Evolutionary conservation across 2,797 vertebrate species (phyloP).

Genomic region (Pampus argenteus): DNA sequence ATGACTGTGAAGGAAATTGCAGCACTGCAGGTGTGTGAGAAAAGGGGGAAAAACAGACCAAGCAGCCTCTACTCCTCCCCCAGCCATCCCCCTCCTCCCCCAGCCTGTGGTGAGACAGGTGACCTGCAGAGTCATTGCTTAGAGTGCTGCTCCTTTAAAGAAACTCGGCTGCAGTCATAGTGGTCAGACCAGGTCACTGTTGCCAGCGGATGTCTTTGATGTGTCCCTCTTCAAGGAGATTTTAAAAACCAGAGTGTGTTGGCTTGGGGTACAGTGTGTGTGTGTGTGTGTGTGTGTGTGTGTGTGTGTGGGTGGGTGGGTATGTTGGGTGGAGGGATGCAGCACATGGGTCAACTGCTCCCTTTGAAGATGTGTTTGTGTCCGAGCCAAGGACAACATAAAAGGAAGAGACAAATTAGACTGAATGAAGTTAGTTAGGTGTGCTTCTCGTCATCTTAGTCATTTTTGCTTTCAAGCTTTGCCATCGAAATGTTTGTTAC

Average conservation of each 20-base stretch:
- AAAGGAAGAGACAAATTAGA: slow-evolving; percentile 68
- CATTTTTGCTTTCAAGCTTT: slow-evolving; percentile 56
- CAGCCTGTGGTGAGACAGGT: slow-evolving; percentile 63
- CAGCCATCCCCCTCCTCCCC: neutral
- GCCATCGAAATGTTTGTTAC: slow-evolving; percentile 20
- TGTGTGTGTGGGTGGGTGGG: slow-evolving; percentile 13
- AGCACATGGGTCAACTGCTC: slow-evolving; percentile 65
- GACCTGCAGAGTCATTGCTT: slow-evolving; percentile 64
- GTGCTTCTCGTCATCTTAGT: slow-evolving; percentile 49
- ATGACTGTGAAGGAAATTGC: slow-evolving; percentile 58
- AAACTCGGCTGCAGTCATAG: slow-evolving; percentile 61
- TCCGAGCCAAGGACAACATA: slow-evolving; percentile 74
- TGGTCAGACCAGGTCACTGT: slow-evolving; percentile 70
- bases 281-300: slow-evolving; percentile 35
- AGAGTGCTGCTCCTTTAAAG: slow-evolving; percentile 68
- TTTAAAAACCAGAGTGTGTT: slow-evolving; percentile 61
- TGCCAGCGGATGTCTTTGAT: slow-evolving; percentile 74
- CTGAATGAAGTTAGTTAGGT: slow-evolving; percentile 56
- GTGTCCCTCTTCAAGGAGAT: slow-evolving; percentile 71
- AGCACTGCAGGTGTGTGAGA: slow-evolving; percentile 68
- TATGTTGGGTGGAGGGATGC: slow-evolving; percentile 43
- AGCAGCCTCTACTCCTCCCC: neutral
- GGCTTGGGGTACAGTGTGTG: slow-evolving; percentile 49
- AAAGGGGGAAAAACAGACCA: slow-evolving; percentile 4
- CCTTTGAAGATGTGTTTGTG: slow-evolving; percentile 76